These are phyloP conservation scores for Mastacembelus armatus DNA, from an alignment of 2,797 vertebrate species.

Conservation along the genomic window DNA sequence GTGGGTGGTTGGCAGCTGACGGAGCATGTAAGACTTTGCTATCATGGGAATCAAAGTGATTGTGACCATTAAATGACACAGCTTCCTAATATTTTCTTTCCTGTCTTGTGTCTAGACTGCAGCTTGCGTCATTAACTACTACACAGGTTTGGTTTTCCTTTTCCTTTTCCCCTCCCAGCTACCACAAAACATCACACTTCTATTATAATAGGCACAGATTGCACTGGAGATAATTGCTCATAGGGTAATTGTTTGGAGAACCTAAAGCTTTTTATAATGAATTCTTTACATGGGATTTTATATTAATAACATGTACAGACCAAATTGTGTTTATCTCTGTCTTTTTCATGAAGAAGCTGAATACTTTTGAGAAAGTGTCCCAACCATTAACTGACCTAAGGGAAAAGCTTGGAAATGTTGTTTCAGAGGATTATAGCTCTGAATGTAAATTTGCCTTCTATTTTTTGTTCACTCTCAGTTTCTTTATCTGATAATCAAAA, in stretches of 20 bases:
- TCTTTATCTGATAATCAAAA: slow-evolving; percentile 52
- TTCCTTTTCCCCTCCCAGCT: not conserved
- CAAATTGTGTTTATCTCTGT: slow-evolving; percentile 30
- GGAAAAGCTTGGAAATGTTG: slow-evolving; percentile 36
- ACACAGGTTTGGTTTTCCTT: slow-evolving; percentile 4
- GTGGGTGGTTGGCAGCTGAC: slow-evolving; percentile 64
- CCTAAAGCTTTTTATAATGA: slow-evolving; percentile 25
- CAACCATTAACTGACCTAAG: slow-evolving; percentile 24
- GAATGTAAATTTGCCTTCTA: slow-evolving; percentile 15
- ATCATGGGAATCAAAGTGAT: slow-evolving; percentile 53
- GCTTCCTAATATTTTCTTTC: slow-evolving; percentile 42
- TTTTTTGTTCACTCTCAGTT: slow-evolving; percentile 24
- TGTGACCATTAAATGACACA: slow-evolving; percentile 43
- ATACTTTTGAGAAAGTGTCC: slow-evolving; percentile 9
- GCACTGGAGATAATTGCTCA: slow-evolving; percentile 12
- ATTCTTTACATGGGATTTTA: slow-evolving; percentile 17
- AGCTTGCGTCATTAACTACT: slow-evolving; percentile 49
- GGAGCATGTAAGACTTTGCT: slow-evolving; percentile 58
- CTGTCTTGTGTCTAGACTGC: slow-evolving; percentile 58
- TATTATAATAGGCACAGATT: not conserved
- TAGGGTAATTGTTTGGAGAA: slow-evolving; percentile 32
- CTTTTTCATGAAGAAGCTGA: slow-evolving; percentile 28
- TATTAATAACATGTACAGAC: slow-evolving; percentile 28
- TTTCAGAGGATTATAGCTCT: slow-evolving; percentile 41
- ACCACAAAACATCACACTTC: slow-evolving; percentile 9